Base-by-base conservation (phyloP, 2,797 vertebrate species). In the Cossypha niveicapilla region DNA sequence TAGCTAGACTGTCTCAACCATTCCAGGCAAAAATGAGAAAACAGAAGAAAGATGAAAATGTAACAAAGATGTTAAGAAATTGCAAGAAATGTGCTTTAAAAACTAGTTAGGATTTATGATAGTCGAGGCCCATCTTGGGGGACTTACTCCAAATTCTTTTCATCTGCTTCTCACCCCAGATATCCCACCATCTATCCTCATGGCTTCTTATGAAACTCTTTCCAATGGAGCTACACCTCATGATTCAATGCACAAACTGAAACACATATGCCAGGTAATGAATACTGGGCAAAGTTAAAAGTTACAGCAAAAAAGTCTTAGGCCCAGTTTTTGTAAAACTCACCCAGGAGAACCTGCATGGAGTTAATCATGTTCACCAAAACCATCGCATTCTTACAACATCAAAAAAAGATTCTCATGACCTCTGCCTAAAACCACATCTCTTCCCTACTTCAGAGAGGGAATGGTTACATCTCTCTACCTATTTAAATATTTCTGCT, bases 91-190 rank as follows among this genome's bases (percentile, higher is more conserved):
- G 11, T 62, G 32, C 22, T 87, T 70, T 71, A 81, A 88, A 30
- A 87, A 50, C n/a, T 5, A n/a, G 5, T 50, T n/a, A 19, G 18
- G 12, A 51, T 66, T 84, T 61, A 48, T 25, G 25, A 41, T 6
- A 65, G 8, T 62, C 39, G 66, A 77, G 16, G 41, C 9, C 6
- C 10, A 61, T 25, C 11, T 30, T 63, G 56, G 0, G 3, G 21
- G 18, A 86, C 42, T 39, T 44, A 41, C 2, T n/a, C 25, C 9
- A 24, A 60, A 39, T 18, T 39, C 23, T 41, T 77, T 65, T 21
- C 39, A 5, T 14, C 18, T 11, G 39, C 32, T 61, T 22, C 24
- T 16, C 6, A 3, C 5, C 1, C 3, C 3, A 66, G 13, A 6
- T 30, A 32, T 3, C 25, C 11, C 4, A 37, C 14, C 17, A 47